These are phyloP conservation scores for Scaptomyza tumidula DNA, from an alignment of 2,888 invertebrate genomes.

Conservation along the genomic window DNA sequence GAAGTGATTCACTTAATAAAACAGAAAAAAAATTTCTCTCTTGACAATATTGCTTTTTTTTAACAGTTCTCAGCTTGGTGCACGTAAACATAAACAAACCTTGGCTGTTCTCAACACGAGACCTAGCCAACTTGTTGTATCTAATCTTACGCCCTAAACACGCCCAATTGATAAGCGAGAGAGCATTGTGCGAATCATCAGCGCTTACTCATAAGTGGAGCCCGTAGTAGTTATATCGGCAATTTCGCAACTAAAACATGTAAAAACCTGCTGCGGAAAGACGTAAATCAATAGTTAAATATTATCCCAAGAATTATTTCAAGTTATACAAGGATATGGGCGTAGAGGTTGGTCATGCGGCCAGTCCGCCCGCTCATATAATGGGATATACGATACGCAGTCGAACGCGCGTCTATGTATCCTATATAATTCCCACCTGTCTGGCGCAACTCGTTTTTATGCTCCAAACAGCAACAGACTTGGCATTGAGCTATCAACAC, in stretches of 20 bases:
- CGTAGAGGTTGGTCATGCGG: slow-evolving; percentile 76
- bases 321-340: slow-evolving; percentile 11
- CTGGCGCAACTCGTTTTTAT: slow-evolving; percentile 88
- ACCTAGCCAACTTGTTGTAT: slow-evolving; percentile 46
- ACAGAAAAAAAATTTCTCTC: too few species aligned
- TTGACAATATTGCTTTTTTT: background rate
- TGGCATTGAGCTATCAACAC: slow-evolving; percentile 88
- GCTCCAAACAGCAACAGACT: slow-evolving; percentile 88
- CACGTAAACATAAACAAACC: slow-evolving; percentile 68
- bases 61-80: background rate
- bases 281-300: background rate
- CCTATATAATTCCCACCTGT: slow-evolving; percentile 86
- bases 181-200: slow-evolving; percentile 31
- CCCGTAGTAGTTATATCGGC: slow-evolving; percentile 52
- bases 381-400: slow-evolving; percentile 82
- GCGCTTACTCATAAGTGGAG: slow-evolving; percentile 63
- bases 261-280: background rate
- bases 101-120: slow-evolving; percentile 14
- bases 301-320: background rate
- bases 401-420: slow-evolving; percentile 83
- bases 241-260: slow-evolving; percentile 63
- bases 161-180: slow-evolving; percentile 56
- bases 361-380: slow-evolving; percentile 79
- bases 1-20: too few species aligned
- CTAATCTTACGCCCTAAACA: slow-evolving; percentile 59